These are phyloP conservation scores for Chloroclysta siterata DNA, from an alignment of 2,888 invertebrate genomes.

Conservation along the genomic window DNA sequence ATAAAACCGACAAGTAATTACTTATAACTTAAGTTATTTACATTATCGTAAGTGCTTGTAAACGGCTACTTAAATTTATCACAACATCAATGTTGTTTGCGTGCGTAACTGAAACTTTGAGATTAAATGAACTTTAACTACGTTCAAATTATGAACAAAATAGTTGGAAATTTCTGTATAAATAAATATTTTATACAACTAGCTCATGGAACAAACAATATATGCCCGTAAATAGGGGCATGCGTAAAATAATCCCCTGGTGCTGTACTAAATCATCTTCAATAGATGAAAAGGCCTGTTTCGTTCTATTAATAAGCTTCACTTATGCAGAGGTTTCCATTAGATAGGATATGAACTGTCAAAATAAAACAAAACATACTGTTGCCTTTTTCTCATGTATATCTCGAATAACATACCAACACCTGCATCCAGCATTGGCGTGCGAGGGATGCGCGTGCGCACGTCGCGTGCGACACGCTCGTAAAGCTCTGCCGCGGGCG, in stretches of 20 bases:
- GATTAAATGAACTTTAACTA: slow-evolving; percentile 10
- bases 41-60: slow-evolving; percentile 27
- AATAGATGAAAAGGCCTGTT: too few relatives aligned
- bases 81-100: slow-evolving; percentile 24
- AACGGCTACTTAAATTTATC: slow-evolving; percentile 24
- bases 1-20: slow-evolving; percentile 30
- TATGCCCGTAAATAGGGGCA: too few relatives aligned
- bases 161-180: not conserved
- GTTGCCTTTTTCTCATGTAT: not conserved
- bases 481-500: slow-evolving; percentile 44
- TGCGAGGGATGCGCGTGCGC: slow-evolving; percentile 40
- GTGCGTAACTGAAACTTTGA: slow-evolving; percentile 18
- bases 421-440: slow-evolving; percentile 10
- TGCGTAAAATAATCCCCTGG: too few relatives aligned
- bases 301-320: too few relatives aligned
- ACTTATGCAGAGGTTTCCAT: not conserved
- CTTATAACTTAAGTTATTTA: slow-evolving; percentile 28
- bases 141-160: slow-evolving; percentile 3
- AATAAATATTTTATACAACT: too few relatives aligned
- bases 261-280: too few relatives aligned
- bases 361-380: not conserved
- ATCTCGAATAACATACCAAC: slow-evolving; percentile 5
- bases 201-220: too few relatives aligned
- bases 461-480: slow-evolving; percentile 48
- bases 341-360: not conserved